phyloP scores from a whole-genome alignment of 2,888 invertebrate species.

The Aphidius colemani region DNA sequence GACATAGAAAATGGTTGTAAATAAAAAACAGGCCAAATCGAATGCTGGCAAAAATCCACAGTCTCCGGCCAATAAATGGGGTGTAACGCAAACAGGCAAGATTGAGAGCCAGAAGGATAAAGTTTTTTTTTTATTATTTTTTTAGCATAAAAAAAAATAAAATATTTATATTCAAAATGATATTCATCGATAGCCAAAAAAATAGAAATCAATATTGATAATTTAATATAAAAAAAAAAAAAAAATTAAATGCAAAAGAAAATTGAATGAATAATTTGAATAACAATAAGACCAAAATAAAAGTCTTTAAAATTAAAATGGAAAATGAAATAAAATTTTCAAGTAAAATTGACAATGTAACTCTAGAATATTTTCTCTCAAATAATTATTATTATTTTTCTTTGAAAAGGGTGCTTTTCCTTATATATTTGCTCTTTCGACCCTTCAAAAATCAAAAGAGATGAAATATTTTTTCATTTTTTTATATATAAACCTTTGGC shows the following conservation, averaged over 20 bases:
- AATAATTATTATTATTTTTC: too few species aligned
- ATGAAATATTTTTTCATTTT: too few species aligned
- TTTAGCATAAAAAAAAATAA: not conserved
- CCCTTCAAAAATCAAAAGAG: too few species aligned
- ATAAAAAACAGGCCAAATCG: conserved; percentile 39
- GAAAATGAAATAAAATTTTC: too few species aligned
- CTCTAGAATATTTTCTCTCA: too few species aligned
- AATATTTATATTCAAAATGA: too few species aligned
- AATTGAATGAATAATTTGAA: conserved; percentile 9
- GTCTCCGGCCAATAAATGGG: conserved; percentile 41
- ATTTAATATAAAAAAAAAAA: not conserved
- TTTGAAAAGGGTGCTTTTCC: too few species aligned
- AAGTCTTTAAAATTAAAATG: not conserved
- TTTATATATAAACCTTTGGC: too few species aligned
- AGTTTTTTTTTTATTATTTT: not conserved
- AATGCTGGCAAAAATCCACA: conserved; percentile 47
- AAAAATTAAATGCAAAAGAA: not conserved
- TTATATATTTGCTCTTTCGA: too few species aligned
- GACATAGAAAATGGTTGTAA: conserved; percentile 23
- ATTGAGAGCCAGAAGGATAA: conserved; percentile 20
- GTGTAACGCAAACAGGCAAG: conserved; percentile 33
- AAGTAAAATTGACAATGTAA: too few species aligned
- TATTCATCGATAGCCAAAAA: conserved; percentile 6
- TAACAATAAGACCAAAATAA: conserved; percentile 1
- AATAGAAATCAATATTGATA: conserved; percentile 8